Evolutionary conservation across 1,140 invertebrate genomes (phyloP).

Genomic region (Tetramorium parvispinum): DNA sequence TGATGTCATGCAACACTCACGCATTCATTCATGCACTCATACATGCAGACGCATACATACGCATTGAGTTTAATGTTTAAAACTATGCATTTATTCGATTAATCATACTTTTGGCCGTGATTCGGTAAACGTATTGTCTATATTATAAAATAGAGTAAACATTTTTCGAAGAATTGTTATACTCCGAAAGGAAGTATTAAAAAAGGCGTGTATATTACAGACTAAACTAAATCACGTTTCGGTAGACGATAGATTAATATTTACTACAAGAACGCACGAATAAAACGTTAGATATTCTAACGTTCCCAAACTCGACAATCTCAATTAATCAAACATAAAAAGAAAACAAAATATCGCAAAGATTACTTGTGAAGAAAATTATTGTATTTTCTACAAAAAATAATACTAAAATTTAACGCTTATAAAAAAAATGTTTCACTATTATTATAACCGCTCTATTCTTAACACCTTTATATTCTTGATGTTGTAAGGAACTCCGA

Average conservation of each 20-base stretch:
- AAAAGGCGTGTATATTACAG: neutral
- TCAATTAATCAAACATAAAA: neutral
- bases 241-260: neutral
- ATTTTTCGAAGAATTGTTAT: neutral
- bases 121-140: conserved; percentile 6
- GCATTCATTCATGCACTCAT: neutral
- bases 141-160: conserved; percentile 25
- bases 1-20: neutral
- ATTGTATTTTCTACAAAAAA: neutral
- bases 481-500: neutral
- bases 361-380: neutral
- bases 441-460: neutral
- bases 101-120: conserved; percentile 36
- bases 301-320: neutral
- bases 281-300: neutral
- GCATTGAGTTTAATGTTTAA: conserved; percentile 10
- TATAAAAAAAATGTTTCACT: neutral
- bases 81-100: conserved; percentile 4
- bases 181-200: neutral
- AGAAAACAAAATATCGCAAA: neutral
- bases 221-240: conserved; percentile 20
- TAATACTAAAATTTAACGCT: neutral
- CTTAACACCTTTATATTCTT: neutral
- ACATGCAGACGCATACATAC: neutral
- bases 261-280: neutral